phyloP scores from a whole-genome alignment of 1,140 invertebrate species.

The Drosophila cardini region DNA sequence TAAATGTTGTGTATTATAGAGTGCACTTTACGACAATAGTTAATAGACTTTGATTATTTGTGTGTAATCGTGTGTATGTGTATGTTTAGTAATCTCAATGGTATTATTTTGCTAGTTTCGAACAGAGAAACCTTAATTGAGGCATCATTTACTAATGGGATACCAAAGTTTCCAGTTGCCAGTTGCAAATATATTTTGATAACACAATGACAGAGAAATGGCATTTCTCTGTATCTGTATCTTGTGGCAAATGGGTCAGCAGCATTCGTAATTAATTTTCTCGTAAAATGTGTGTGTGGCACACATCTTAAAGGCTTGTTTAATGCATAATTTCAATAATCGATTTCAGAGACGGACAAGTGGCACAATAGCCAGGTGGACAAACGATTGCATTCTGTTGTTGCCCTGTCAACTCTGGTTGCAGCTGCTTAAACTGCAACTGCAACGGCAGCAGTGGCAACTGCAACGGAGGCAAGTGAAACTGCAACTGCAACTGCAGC shows the following conservation, averaged over 20 bases:
- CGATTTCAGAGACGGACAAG: conserved; percentile 23
- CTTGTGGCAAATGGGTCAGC: conserved; percentile 9
- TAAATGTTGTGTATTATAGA: background rate
- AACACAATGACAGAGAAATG: conserved; percentile 11
- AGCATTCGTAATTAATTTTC: conserved; percentile 43
- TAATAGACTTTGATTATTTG: background rate
- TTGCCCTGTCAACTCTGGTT: conserved; percentile 53
- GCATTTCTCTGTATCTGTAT: background rate
- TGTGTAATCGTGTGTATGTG: background rate
- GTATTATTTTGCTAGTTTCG: conserved; percentile 7
- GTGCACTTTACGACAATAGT: background rate
- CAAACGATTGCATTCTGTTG: background rate
- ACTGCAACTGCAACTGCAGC: conserved; percentile 14
- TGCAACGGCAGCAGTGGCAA: background rate
- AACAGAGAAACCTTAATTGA: conserved; percentile 13
- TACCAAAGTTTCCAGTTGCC: background rate
- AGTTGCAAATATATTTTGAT: conserved; percentile 7
- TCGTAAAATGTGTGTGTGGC: conserved; percentile 24
- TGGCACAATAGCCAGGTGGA: conserved; percentile 5
- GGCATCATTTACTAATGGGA: conserved; percentile 34
- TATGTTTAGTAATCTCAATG: background rate
- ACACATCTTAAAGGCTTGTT: conserved; percentile 10
- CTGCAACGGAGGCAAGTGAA: background rate
- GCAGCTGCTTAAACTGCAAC: conserved; percentile 33
- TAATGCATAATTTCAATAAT: conserved; percentile 40